These are phyloP conservation scores for Cosmia pyralina DNA, from an alignment of 2,888 invertebrate genomes.

Conservation along the genomic window DNA sequence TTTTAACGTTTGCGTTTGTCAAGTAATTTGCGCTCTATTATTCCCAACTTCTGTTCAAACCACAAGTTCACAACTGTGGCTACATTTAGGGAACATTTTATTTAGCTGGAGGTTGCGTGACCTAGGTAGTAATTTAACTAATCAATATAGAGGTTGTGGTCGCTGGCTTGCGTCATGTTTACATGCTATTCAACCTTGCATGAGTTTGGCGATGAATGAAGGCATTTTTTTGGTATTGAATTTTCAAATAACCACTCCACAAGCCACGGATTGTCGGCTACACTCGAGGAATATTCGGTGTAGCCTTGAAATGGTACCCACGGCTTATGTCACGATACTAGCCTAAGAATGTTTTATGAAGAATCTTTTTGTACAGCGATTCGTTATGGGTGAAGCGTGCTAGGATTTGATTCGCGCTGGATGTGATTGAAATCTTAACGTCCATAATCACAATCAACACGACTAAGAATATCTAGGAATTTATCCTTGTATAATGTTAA, in stretches of 20 bases:
- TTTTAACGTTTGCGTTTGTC: slow-evolving; percentile 61
- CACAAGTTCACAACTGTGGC: slow-evolving; percentile 22
- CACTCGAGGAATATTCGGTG: slow-evolving; percentile 56
- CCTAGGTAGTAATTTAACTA: slow-evolving; percentile 80
- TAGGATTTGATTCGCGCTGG: slow-evolving; percentile 26
- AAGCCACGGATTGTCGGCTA: slow-evolving; percentile 7
- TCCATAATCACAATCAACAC: slow-evolving; percentile 1
- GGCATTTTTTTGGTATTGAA: slow-evolving; percentile 54
- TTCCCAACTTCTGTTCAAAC: slow-evolving; percentile 17
- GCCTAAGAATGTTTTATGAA: slow-evolving; percentile 35
- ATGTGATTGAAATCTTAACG: slow-evolving; percentile 40
- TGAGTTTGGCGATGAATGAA: slow-evolving; percentile 68
- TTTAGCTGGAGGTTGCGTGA: slow-evolving; percentile 79
- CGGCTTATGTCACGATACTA: slow-evolving; percentile 47
- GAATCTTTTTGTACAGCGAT: slow-evolving; percentile 40
- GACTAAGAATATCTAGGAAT: not conserved
- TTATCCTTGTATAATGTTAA: not conserved
- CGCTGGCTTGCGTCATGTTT: slow-evolving; percentile 82
- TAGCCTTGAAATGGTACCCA: slow-evolving; percentile 60
- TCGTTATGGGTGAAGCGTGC: slow-evolving; percentile 40
- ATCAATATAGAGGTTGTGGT: slow-evolving; percentile 85
- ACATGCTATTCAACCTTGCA: slow-evolving; percentile 79
- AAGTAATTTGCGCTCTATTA: slow-evolving; percentile 64
- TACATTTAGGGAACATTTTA: slow-evolving; percentile 60
- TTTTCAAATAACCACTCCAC: slow-evolving; percentile 53